A percentile compares a stretch with the other conserved stretches of the same genome.
Conservation (phyloP, 2,113 vertebrate species). For the Pristiophorus japonicus region DNA sequence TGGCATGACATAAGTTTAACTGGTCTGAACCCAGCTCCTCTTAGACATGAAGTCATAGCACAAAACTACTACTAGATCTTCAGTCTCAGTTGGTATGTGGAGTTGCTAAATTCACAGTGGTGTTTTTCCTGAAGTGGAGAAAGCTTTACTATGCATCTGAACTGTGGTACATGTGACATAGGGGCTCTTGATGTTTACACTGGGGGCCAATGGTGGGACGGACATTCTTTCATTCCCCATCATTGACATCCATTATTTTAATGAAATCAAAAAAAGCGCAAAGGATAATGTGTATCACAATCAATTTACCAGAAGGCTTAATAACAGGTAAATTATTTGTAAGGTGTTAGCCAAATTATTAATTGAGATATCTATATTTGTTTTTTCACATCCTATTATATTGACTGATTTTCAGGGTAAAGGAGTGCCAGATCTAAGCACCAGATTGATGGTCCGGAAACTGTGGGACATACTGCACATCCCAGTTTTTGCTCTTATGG, state of each 20-base stretch:
- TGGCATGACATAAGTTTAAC: not conserved
- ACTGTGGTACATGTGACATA: not conserved
- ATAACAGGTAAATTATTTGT: not conserved
- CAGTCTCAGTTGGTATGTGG: not conserved
- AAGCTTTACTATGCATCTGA: not conserved
- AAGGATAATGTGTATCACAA: not conserved
- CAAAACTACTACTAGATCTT: not conserved
- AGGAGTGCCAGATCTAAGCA: conserved; percentile 90
- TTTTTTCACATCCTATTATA: not conserved
- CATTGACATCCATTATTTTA: not conserved
- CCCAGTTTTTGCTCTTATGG: conserved; percentile 79
- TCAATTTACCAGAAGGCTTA: not conserved
- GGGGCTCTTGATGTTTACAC: not conserved
- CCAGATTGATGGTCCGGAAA: conserved; percentile 82
- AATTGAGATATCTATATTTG: not conserved
- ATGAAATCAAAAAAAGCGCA: not conserved
- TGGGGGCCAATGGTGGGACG: not conserved
- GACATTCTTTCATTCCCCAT: not conserved
- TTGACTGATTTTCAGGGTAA: conserved; percentile 68
- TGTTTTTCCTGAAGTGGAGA: not conserved
- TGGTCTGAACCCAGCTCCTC: not conserved
- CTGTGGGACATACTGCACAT: conserved; percentile 79
- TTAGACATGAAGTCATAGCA: not conserved
- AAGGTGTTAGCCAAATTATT: not conserved
- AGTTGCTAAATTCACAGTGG: not conserved